A percentile compares a stretch with the other conserved stretches of the same genome.
These are phyloP conservation scores for Cydia pomonella DNA, from an alignment of 1,140 invertebrate genomes.

Conservation along the genomic window DNA sequence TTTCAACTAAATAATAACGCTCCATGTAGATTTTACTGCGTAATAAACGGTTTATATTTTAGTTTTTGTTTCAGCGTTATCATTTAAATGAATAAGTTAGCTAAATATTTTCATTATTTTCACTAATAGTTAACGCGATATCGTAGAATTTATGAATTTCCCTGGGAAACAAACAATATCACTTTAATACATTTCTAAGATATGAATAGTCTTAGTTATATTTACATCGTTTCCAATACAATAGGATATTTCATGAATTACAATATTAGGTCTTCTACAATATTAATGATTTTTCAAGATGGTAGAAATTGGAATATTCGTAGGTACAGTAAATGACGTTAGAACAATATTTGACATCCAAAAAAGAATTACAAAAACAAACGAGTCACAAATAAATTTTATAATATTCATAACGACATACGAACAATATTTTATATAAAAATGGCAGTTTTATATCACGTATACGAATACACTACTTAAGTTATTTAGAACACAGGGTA, in stretches of 20 bases:
- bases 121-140: slow-evolving; percentile 74
- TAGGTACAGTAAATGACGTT: slow-evolving; percentile 25
- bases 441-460: slow-evolving; percentile 77
- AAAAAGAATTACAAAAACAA: slow-evolving; percentile 22
- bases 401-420: slow-evolving; percentile 55
- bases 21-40: neutral
- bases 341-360: neutral
- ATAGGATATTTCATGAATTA: slow-evolving; percentile 52
- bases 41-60: neutral
- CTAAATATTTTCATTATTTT: slow-evolving; percentile 53
- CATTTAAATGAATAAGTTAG: slow-evolving; percentile 48
- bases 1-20: slow-evolving; percentile 14
- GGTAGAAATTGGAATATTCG: slow-evolving; percentile 12
- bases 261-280: slow-evolving; percentile 36
- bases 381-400: slow-evolving; percentile 18
- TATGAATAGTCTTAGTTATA: slow-evolving; percentile 74
- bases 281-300: slow-evolving; percentile 24
- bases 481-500: slow-evolving; percentile 61
- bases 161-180: slow-evolving; percentile 76
- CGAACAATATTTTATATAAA: slow-evolving; percentile 53
- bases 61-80: slow-evolving; percentile 34
- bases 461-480: slow-evolving; percentile 68
- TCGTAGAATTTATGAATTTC: slow-evolving; percentile 75
- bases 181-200: slow-evolving; percentile 76
- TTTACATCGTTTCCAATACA: slow-evolving; percentile 61